These are phyloP conservation scores for Pagetopsis macropterus DNA, from an alignment of 2,797 vertebrate genomes.

Conservation along the genomic window DNA sequence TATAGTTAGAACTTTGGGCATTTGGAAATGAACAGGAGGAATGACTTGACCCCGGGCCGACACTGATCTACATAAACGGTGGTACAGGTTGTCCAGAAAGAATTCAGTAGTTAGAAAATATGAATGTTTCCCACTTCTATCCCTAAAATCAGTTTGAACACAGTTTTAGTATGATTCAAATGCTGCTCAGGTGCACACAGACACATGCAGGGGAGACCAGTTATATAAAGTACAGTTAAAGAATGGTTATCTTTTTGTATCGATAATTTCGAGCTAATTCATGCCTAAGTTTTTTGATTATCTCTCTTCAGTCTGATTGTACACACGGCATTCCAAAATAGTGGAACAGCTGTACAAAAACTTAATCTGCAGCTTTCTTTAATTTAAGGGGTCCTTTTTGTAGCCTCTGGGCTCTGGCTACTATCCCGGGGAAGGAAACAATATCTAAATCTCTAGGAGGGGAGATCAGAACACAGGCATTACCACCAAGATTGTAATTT, in stretches of 20 bases:
- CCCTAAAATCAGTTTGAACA: conserved; percentile 18
- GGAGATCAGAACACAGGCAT: too few species aligned
- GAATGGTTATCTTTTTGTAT: conserved; percentile 2
- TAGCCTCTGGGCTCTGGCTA: too few species aligned
- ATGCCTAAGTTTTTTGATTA: background rate
- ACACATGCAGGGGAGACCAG: conserved; percentile 11
- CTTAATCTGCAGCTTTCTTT: too few species aligned
- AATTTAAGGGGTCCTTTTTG: too few species aligned
- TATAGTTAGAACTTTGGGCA: background rate
- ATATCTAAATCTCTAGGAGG: too few species aligned
- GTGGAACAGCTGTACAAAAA: background rate
- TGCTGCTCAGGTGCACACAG: conserved; percentile 21
- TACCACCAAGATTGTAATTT: too few species aligned
- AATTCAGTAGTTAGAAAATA: background rate
- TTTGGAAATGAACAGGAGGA: conserved; percentile 23
- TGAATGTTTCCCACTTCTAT: conserved; percentile 4
- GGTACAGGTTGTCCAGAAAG: background rate
- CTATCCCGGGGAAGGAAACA: too few species aligned
- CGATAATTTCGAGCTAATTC: background rate
- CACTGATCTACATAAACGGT: conserved; percentile 2
- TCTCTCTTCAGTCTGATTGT: too few species aligned
- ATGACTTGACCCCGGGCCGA: conserved; percentile 5
- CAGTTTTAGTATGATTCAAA: background rate
- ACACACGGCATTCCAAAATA: background rate
- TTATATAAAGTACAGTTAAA: conserved; percentile 38